Base-by-base conservation (phyloP, 2,113 vertebrate genomes). In the Cygnus buccinator region DNA sequence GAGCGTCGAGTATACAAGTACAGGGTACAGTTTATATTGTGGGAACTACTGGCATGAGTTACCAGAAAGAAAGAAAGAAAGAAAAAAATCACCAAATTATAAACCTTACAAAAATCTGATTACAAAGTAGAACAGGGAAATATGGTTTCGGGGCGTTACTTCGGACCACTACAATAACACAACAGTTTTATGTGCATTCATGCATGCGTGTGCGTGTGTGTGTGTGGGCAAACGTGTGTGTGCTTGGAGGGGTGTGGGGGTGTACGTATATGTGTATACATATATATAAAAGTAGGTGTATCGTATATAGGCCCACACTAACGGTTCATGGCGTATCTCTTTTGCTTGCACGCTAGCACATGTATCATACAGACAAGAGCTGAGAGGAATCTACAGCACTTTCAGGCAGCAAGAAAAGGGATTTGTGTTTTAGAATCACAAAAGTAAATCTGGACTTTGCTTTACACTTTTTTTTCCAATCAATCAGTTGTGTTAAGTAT, bases 181-280 rank as follows among this genome's bases (percentile, higher is more conserved):
- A 84, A 31, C 4, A 74, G 28, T 65, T 87, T n/a, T 83, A 41
- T 76, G 58, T 62, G 46, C 35, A 33, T 22, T 84, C 5, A 2
- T 26, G 9, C 13, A 2, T 48, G 9, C 6, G 14, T 10, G 11
- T 48, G 9, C 6, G 10, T 10, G 11, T 55, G 0, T 50, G 44
- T 74, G 28, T 35, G 48, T 57, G 29, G 50, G 28, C n/a, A 73
- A 43, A 68, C 0, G 0, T 37, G 44, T 37, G 44, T 78, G 54
- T 67, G 61, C 46, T 87, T 55, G 46, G 55, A 77, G 41, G 16
- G 37, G 46, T 20, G 58, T 16, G 70, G 55, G 46, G 70, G 37
- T 46, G 46, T 26, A 48, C 55, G 37, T 72, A 21, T 70, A 43
- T 35, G 13, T 16, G 31, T 25, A 79, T 41, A 77, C 13, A 25